A percentile compares a stretch with the other conserved stretches of the same genome.
Evolutionary conservation across 1,140 invertebrate species (phyloP).

Genomic region (Saccostrea echinata): DNA sequence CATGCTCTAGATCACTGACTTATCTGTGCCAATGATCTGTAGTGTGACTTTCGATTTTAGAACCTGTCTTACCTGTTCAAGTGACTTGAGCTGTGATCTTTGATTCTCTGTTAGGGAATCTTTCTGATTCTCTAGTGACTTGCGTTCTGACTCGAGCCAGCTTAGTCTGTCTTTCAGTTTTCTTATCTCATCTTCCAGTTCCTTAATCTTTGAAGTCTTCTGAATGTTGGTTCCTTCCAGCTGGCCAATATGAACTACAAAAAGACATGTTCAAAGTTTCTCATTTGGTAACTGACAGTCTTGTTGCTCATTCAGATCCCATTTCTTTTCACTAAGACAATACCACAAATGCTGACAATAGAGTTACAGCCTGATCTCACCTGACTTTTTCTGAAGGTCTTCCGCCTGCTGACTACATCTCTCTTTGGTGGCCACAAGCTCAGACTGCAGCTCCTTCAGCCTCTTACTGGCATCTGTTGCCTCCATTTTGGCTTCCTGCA

Average conservation of each 20-base stretch:
- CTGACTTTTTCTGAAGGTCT: slow-evolving; percentile 74
- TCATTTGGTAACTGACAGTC: too few species aligned
- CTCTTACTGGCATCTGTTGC: slow-evolving; percentile 58
- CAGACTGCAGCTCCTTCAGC: slow-evolving; percentile 69
- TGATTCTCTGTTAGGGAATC: slow-evolving; percentile 65
- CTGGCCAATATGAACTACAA: slow-evolving; percentile 70
- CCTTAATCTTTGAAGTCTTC: slow-evolving; percentile 70
- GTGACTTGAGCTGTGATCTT: slow-evolving; percentile 63
- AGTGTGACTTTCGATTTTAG: not conserved
- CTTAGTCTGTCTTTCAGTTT: slow-evolving; percentile 67
- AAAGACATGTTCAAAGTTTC: not conserved
- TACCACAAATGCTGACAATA: too few species aligned
- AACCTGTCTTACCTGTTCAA: slow-evolving; percentile 69
- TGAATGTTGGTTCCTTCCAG: slow-evolving; percentile 74
- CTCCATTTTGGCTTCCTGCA: slow-evolving; percentile 68
- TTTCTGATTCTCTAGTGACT: slow-evolving; percentile 63
- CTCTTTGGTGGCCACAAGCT: slow-evolving; percentile 70
- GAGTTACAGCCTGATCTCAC: slow-evolving; percentile 56
- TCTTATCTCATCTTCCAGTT: slow-evolving; percentile 65
- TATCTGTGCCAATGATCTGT: not conserved
- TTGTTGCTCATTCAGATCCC: too few species aligned
- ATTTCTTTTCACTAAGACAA: too few species aligned
- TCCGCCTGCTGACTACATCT: slow-evolving; percentile 71
- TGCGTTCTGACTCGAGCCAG: slow-evolving; percentile 69
- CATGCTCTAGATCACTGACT: not conserved